A percentile compares a stretch with the other conserved stretches of the same genome.
phyloP scores from a whole-genome alignment of 2,797 vertebrate species.

The Natrix natrix region DNA sequence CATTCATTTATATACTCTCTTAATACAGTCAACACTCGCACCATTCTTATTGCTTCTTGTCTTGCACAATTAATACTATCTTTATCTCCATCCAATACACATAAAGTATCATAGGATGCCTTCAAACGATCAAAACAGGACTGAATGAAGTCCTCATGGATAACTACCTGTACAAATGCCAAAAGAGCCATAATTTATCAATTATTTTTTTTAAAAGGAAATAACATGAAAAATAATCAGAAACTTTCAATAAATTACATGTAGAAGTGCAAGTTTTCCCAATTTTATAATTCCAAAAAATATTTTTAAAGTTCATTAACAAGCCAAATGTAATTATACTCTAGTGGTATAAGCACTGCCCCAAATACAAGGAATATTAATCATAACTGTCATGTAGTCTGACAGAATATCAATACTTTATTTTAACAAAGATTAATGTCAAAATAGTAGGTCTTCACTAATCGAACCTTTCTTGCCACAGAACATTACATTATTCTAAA shows the following conservation, averaged over 20 bases:
- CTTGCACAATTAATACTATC: conserved; percentile 98
- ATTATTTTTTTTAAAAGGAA: not conserved
- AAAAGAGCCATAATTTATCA: conserved; percentile 36
- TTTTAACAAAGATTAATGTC: not conserved
- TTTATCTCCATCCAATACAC: conserved; percentile 98
- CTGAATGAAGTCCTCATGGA: conserved; percentile 99
- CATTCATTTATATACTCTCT: conserved; percentile 99
- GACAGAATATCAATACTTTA: not conserved
- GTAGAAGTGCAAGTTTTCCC: not conserved
- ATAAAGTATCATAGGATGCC: conserved; percentile 96
- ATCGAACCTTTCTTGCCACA: not conserved
- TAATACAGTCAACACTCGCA: conserved; percentile 94
- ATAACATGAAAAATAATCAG: not conserved
- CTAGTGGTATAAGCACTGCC: not conserved
- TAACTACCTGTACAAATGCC: conserved; percentile 84
- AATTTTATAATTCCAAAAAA: not conserved
- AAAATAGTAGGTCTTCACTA: not conserved
- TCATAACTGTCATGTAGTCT: not conserved
- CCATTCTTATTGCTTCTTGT: conserved; percentile 98
- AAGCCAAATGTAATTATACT: not conserved
- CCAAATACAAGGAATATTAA: not conserved
- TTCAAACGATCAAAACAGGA: conserved; percentile 99
- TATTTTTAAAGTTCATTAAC: not conserved
- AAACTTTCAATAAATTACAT: not conserved
- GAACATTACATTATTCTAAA: not conserved